A percentile compares a stretch with the other conserved stretches of the same genome.
phyloP scores from a whole-genome alignment of 1,140 invertebrate genomes.

The Drusus annulatus region DNA sequence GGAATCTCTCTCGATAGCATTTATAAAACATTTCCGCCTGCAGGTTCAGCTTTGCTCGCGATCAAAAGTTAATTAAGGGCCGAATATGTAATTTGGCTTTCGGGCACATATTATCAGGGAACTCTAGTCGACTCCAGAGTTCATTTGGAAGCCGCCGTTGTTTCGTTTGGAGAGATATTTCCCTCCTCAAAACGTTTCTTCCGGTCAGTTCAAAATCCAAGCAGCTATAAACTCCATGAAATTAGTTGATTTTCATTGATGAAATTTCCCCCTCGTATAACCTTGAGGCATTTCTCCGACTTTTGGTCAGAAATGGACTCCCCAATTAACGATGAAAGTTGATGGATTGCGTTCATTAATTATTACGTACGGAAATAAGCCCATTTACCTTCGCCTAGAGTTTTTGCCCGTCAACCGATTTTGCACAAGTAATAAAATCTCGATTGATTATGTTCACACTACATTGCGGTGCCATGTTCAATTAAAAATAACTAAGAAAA shows the following conservation, averaged over 20 bases:
- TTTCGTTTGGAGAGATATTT: neutral
- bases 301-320: neutral
- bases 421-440: neutral
- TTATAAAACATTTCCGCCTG: neutral
- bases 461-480: neutral
- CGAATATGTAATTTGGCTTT: neutral
- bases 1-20: neutral
- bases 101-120: neutral
- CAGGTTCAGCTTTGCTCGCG: neutral
- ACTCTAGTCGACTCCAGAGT: neutral
- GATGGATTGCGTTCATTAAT: neutral
- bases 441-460: neutral
- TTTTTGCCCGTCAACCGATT: neutral
- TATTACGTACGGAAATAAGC: neutral
- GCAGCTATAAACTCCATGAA: too few relatives aligned
- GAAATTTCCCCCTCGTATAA: neutral
- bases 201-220: too few relatives aligned
- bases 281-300: neutral
- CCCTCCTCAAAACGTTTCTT: neutral
- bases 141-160: neutral
- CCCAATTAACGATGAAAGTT: neutral
- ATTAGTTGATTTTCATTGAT: too few relatives aligned
- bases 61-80: conserved; percentile 1
- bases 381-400: neutral
- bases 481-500: neutral